phyloP scores from a whole-genome alignment of 2,888 invertebrate genomes.

The Pantelozetes paolii region DNA sequence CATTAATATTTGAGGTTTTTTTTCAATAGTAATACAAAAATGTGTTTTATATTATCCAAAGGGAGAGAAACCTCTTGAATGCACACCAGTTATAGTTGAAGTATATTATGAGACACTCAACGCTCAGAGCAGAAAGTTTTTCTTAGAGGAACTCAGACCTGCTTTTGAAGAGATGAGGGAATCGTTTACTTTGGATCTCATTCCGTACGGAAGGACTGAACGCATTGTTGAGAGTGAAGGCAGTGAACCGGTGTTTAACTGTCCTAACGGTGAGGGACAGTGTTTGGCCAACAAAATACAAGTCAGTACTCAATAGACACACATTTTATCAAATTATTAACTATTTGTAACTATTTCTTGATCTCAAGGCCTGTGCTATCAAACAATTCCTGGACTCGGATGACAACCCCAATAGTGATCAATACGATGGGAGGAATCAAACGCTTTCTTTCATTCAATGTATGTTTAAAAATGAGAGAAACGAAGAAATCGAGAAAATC shows the following conservation, averaged over 20 bases:
- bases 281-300: constrained; percentile 40
- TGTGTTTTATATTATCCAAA: background rate
- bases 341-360: constrained; percentile 13
- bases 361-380: constrained; percentile 34
- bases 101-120: constrained; percentile 35
- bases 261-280: background rate
- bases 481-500: background rate
- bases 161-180: constrained; percentile 36
- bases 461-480: constrained; percentile 37
- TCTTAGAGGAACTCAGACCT: constrained; percentile 32
- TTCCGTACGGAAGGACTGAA: constrained; percentile 35
- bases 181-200: constrained; percentile 31
- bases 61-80: constrained; percentile 41
- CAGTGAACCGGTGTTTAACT: constrained; percentile 13
- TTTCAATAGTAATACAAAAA: background rate
- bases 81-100: constrained; percentile 33
- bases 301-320: background rate
- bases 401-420: background rate
- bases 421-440: constrained; percentile 40
- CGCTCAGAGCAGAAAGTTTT: constrained; percentile 37
- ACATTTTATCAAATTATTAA: background rate
- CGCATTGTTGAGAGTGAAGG: background rate
- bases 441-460: constrained; percentile 36
- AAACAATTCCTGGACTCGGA: constrained; percentile 18
- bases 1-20: background rate